Evolutionary conservation across 1,140 invertebrate genomes (phyloP), one percentile per base, ranked within the genome.

Genomic region (Nephila pilipes): DNA sequence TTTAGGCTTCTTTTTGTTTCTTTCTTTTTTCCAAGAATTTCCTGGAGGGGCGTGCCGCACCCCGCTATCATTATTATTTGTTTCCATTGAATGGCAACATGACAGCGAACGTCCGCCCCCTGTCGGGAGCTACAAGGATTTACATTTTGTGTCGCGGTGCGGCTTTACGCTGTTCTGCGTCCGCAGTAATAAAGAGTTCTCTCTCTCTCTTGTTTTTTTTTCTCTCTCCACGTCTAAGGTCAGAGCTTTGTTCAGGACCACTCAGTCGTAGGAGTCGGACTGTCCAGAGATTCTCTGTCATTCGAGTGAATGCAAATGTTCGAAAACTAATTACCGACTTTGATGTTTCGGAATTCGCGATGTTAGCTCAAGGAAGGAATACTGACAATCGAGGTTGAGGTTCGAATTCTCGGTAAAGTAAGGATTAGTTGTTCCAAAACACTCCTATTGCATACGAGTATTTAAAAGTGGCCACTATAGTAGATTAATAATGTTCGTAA

Each of bases 11-110:
- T 65, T 29, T 65, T 65, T 25, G n/a, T 65, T 12, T n/a, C 63
- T 29, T 65, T 14, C 16, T 29, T 29, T n/a, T 85, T 85, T 85
- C 81, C 54, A 54, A 57, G 8, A 46, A 14, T 54, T 54, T 55
- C 25, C 54, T 54, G 32, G 20, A 80, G 79, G 32, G 32, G 79
- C 85, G 85, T 32, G 16, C 60, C 14, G 10, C 83, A 60, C 32
- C 57, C 32, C 85, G 18, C 55, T 87, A 55, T 60, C 85, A 87
- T 55, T 29, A 58, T 58, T 54, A 60, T 87, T 87, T 87, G 58
- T 87, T 87, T 58, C 85, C 12, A 63, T 58, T 60, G 85, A 87
- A 87, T 87, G 85, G 85, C 85, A 87, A 87, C 85, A 87, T 87
- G 85, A 87, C 85, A 87, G 29, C 38, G 55, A 22, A 55, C 55